These are phyloP conservation scores for Diprion similis DNA, from an alignment of 1,140 invertebrate genomes.

Conservation along the genomic window DNA sequence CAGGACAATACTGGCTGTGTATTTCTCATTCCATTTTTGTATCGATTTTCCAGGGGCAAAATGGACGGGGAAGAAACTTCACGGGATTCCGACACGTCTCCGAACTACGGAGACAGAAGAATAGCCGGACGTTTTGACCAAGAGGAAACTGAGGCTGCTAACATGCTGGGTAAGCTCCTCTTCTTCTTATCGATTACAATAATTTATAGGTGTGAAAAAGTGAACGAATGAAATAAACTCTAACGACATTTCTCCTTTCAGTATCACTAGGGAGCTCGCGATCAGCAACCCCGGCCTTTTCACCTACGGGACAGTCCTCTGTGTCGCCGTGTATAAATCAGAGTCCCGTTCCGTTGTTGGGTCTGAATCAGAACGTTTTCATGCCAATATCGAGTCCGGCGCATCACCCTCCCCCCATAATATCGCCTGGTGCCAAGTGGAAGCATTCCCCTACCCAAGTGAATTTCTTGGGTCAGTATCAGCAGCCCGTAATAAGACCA, in stretches of 20 bases:
- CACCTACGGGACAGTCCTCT: constrained; percentile 73
- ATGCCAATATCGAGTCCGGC: constrained; percentile 82
- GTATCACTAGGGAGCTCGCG: constrained; percentile 92
- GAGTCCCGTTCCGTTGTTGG: constrained; percentile 69
- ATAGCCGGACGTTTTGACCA: constrained; percentile 83
- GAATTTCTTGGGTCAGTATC: constrained; percentile 58
- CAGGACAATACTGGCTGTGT: constrained; percentile 33
- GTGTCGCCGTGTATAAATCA: constrained; percentile 70
- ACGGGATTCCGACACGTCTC: constrained; percentile 86
- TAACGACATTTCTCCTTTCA: constrained; percentile 52
- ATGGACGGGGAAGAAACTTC: constrained; percentile 90
- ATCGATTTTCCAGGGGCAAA: constrained; percentile 49
- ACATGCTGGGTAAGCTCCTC: constrained; percentile 81
- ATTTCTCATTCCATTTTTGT: neutral
- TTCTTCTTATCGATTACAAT: neutral
- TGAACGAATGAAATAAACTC: constrained; percentile 14
- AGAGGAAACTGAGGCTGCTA: constrained; percentile 95
- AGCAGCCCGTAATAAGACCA: constrained; percentile 70
- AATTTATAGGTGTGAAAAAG: constrained; percentile 6
- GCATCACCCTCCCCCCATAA: constrained; percentile 54
- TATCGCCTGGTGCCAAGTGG: constrained; percentile 57
- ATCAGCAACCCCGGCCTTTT: constrained; percentile 87
- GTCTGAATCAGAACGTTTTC: constrained; percentile 75
- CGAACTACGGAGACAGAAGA: constrained; percentile 74
- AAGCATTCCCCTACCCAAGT: constrained; percentile 61